phyloP scores from a whole-genome alignment of 2,888 invertebrate genomes.

The Tachina grossa region DNA sequence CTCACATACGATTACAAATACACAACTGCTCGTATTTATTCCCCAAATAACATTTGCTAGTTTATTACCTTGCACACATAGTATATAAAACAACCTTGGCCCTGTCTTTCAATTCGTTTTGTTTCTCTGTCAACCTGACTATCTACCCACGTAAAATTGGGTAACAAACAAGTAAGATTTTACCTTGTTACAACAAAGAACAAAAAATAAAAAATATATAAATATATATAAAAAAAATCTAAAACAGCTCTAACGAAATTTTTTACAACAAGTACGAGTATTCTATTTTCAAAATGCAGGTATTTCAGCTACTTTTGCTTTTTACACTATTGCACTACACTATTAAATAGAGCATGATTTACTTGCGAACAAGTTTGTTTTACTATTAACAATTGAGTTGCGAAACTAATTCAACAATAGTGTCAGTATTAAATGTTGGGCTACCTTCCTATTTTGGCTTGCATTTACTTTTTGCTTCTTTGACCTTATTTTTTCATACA shows the following conservation, averaged over 20 bases:
- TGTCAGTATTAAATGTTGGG: conserved; percentile 33
- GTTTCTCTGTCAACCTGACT: neutral
- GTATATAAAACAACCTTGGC: conserved; percentile 49
- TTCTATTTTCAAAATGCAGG: conserved; percentile 40
- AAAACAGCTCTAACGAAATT: neutral
- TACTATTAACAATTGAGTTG: conserved; percentile 29
- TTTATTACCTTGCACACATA: conserved; percentile 43
- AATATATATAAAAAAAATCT: too few species aligned
- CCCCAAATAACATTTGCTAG: conserved; percentile 50
- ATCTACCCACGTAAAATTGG: conserved; percentile 4
- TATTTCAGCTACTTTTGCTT: conserved; percentile 16
- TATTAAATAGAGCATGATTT: conserved; percentile 29
- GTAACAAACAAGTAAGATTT: neutral
- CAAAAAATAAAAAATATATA: conserved; percentile 2
- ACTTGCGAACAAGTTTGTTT: conserved; percentile 1
- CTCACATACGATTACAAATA: neutral
- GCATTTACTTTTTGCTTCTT: neutral
- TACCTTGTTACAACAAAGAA: neutral
- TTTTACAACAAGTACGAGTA: conserved; percentile 15
- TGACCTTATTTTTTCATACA: neutral
- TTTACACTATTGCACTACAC: conserved; percentile 14
- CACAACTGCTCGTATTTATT: neutral
- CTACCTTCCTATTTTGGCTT: conserved; percentile 22
- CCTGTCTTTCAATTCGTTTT: conserved; percentile 31
- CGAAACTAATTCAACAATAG: neutral